Conservation (phyloP, 2,113 vertebrate species). For the Hippolais icterina region DNA sequence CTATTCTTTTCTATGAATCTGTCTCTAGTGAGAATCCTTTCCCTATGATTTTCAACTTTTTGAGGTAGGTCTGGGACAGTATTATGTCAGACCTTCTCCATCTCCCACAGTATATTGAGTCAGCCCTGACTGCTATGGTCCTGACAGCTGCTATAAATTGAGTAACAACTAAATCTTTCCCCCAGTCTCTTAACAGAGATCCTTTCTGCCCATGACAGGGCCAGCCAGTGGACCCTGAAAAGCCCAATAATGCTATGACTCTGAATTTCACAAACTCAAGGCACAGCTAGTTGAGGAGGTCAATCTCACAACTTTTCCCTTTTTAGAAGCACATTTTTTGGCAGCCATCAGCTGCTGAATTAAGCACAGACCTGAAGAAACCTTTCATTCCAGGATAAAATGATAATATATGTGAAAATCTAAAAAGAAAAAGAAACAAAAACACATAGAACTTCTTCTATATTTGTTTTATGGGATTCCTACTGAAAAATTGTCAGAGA, state of each 20-base stretch:
- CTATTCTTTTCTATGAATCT: background rate
- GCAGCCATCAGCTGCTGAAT: background rate
- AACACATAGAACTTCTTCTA: background rate
- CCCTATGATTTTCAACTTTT: background rate
- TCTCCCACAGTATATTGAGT: background rate
- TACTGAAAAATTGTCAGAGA: background rate
- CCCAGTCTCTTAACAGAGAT: background rate
- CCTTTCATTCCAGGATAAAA: background rate
- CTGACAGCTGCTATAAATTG: background rate
- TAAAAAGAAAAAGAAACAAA: background rate
- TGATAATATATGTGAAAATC: background rate
- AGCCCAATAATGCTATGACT: background rate
- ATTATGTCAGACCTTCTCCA: background rate
- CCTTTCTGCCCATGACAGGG: background rate
- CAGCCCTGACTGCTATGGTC: background rate
- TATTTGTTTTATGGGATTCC: background rate
- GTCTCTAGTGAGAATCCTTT: background rate
- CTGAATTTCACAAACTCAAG: background rate
- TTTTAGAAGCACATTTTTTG: background rate
- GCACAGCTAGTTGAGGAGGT: background rate
- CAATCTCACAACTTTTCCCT: background rate
- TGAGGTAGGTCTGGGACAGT: background rate
- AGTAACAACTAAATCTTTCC: background rate
- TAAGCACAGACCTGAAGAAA: background rate
- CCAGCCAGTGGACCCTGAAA: background rate